phyloP scores from a whole-genome alignment of 2,888 invertebrate species.

The Orchesellides sinensis region DNA sequence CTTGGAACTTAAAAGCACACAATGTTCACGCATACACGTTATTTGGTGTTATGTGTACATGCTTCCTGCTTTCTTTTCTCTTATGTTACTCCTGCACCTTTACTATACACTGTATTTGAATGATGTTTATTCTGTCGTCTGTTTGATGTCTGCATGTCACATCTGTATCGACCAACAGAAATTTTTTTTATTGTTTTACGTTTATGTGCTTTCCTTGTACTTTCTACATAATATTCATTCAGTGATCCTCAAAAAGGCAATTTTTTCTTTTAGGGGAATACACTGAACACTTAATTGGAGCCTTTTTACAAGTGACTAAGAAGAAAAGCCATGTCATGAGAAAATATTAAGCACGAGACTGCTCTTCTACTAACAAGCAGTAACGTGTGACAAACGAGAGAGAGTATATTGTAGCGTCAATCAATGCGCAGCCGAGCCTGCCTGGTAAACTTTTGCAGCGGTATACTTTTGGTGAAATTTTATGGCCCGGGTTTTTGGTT shows the following conservation, averaged over 20 bases:
- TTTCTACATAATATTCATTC: not conserved
- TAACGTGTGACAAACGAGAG: not conserved
- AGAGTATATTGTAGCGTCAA: conserved; percentile 20
- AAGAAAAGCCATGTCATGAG: conserved; percentile 22
- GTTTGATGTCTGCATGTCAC: conserved; percentile 55
- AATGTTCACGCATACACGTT: not conserved
- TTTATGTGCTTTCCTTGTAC: not conserved
- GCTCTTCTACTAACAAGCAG: not conserved
- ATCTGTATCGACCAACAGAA: conserved; percentile 15
- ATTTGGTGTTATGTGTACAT: conserved; percentile 12
- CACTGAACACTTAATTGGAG: not conserved
- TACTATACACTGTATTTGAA: no score
- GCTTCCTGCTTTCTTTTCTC: conserved; percentile 24
- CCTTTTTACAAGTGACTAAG: not conserved
- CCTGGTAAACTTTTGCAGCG: no score
- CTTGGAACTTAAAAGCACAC: not conserved
- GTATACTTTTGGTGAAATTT: conserved; percentile 38
- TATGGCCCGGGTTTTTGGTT: conserved; percentile 20
- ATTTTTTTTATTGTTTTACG: not conserved
- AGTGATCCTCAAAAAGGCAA: conserved; percentile 6
- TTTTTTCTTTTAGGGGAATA: not conserved
- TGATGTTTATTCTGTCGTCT: conserved; percentile 49
- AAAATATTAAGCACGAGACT: conserved; percentile 4
- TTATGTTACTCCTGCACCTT: conserved; percentile 41
- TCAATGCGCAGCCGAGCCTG: no score